phyloP scores from a whole-genome alignment of 2,888 invertebrate genomes.

The Hoplodrina blanda region DNA sequence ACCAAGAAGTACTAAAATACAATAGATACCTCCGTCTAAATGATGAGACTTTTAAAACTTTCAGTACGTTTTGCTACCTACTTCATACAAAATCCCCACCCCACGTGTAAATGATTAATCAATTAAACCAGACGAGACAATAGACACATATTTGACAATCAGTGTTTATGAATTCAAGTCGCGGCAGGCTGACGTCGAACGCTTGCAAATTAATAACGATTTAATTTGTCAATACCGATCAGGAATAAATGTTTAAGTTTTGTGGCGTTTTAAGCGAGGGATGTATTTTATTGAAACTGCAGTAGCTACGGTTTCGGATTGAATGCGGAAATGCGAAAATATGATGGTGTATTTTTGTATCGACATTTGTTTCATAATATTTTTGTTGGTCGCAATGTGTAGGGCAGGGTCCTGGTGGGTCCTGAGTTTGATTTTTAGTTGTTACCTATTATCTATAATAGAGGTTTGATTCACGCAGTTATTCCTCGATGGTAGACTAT shows the following conservation, averaged over 20 bases:
- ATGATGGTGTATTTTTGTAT: conserved; percentile 4
- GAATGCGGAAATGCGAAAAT: conserved; percentile 4
- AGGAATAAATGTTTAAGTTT: conserved; percentile 44
- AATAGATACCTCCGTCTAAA: no score
- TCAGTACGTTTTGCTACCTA: not conserved
- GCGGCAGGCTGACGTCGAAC: conserved; percentile 29
- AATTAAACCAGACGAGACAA: conserved; percentile 42
- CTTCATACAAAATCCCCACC: not conserved
- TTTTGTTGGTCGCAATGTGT: no score
- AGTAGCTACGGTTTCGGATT: conserved; percentile 15
- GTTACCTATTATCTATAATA: no score
- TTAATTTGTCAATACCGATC: conserved; percentile 57
- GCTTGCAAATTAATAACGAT: conserved; percentile 59
- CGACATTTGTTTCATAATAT: not conserved
- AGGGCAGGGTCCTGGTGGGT: no score
- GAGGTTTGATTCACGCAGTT: no score
- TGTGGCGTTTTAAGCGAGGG: conserved; percentile 26
- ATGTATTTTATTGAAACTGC: conserved; percentile 48
- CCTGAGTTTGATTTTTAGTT: no score
- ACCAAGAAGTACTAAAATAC: no score
- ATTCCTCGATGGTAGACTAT: no score
- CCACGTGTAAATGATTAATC: conserved; percentile 27
- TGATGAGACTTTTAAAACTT: not conserved
- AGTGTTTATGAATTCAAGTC: conserved; percentile 58
- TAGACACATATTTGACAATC: conserved; percentile 47